Conservation (phyloP, 1,140 invertebrate species). For the Eumaeus atala region DNA sequence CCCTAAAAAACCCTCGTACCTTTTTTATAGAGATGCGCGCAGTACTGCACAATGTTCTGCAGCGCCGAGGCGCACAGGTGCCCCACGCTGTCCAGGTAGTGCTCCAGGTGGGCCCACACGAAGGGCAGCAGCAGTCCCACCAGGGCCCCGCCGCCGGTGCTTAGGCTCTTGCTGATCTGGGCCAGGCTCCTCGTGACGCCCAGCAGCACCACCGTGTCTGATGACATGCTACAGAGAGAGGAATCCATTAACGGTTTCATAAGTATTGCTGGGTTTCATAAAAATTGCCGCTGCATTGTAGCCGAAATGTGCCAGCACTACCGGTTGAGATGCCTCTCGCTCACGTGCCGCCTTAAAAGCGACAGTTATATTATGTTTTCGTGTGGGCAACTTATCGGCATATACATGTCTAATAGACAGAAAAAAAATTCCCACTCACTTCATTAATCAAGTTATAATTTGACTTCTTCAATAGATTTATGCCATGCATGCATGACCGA, state of each 20-base stretch:
- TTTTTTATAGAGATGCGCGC: slow-evolving; percentile 33
- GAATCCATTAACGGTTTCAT: no score
- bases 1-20: slow-evolving; percentile 36
- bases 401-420: no score
- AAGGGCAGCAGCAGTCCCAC: slow-evolving; percentile 44
- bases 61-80: slow-evolving; percentile 69
- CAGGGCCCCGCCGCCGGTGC: slow-evolving; percentile 18
- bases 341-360: no score
- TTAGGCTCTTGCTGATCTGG: slow-evolving; percentile 42
- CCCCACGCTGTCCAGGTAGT: slow-evolving; percentile 75
- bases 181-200: slow-evolving; percentile 46
- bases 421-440: no score
- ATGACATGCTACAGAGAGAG: slow-evolving; percentile 41
- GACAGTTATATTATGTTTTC: background rate
- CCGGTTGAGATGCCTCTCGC: no score
- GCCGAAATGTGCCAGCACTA: no score
- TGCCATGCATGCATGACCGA: no score
- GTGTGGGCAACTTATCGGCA: background rate
- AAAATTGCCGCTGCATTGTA: no score
- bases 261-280: no score
- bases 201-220: slow-evolving; percentile 51
- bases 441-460: no score
- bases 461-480: no score
- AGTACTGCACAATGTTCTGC: slow-evolving; percentile 54
- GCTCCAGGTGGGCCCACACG: slow-evolving; percentile 70